Percentiles rank a stretch among this genome's conserved stretches.
These are phyloP conservation scores for Sarcophaga peregrina DNA, from an alignment of 1,140 invertebrate species.

Conservation along the genomic window DNA sequence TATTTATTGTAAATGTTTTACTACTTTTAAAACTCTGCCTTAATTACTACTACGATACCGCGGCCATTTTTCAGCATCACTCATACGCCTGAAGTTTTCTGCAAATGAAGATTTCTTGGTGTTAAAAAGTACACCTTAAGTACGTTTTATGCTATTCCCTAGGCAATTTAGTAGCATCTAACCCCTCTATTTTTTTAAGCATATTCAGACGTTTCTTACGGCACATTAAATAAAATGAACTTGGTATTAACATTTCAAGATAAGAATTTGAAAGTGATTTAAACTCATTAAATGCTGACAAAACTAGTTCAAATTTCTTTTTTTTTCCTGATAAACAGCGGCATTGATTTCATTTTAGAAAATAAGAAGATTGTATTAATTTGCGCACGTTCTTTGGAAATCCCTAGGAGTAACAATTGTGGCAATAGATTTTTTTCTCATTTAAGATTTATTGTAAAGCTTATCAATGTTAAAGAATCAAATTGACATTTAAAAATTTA, in stretches of 20 bases:
- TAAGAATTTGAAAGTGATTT: too few species aligned
- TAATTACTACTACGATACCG: not conserved
- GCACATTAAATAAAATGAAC: too few species aligned
- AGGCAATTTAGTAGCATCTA: not conserved
- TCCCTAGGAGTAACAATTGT: not conserved
- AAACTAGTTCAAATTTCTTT: too few species aligned
- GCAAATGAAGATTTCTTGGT: not conserved
- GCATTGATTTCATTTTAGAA: too few species aligned
- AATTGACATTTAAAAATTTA: not conserved
- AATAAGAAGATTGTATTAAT: too few species aligned
- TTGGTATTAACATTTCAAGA: too few species aligned
- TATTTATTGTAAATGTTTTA: not conserved
- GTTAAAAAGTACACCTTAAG: not conserved
- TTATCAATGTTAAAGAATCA: not conserved
- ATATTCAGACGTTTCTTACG: too few species aligned
- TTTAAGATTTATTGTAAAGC: not conserved
- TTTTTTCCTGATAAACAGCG: too few species aligned
- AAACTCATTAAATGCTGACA: too few species aligned
- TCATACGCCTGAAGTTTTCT: not conserved
- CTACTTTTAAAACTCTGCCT: not conserved
- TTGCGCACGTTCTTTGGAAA: not conserved
- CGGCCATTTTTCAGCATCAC: not conserved
- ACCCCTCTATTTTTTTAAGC: too few species aligned
- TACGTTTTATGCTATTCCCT: not conserved
- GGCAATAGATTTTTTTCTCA: not conserved